Base-by-base conservation (phyloP, 2,113 vertebrate genomes). In the Stomatorhinus ivindoensis region DNA sequence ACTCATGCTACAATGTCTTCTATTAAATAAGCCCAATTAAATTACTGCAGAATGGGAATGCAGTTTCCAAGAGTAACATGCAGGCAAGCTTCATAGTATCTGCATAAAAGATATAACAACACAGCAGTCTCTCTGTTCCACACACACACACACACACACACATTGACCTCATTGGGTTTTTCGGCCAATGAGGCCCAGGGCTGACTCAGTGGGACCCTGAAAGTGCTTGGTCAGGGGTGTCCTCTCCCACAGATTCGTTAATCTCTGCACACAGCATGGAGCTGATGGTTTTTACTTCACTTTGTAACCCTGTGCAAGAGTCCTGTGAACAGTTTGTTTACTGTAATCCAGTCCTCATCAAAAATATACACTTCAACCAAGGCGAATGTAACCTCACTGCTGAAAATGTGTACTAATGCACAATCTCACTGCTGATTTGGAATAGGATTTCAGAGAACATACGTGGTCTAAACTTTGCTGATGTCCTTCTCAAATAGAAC, bases 241-340 rank as follows among this genome's bases (percentile, higher is more conserved):
- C 31, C 35, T 80, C 73, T 80, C 73, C 73, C 73, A 80, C 73
- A 80, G 73, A 80, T 80, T 80, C 17, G 31, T 80, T 80, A 80
- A 80, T 80, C 73, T 80, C 35, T 80, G 73, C 35, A 80, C 73
- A 80, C 73, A 80, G 73, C 73, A 42, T 80, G 73, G 73, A 80
- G 31, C 39, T 80, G 73, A 80, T 80, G 73, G 35, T 39, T 42
- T 80, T 35, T 80, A 80, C 73, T 80, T 42, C 6, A 39, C 31
- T 80, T 19, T 80, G 73, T 80, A 80, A 80, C 31, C 69, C 73
- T 17, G 17, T 19, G 15, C 35, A 80, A 42, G 73, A 42, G 13
- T 80, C 15, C 35, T 80, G 73, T 80, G 17, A 80, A 76, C 73
- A 80, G 73, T 80, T 80, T 80, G n/a, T 80, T 80, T 80, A 80